Evolutionary conservation across 2,113 vertebrate genomes (phyloP), one percentile per base, ranked within the genome.

Genomic region (Xiphophorus hellerii): DNA sequence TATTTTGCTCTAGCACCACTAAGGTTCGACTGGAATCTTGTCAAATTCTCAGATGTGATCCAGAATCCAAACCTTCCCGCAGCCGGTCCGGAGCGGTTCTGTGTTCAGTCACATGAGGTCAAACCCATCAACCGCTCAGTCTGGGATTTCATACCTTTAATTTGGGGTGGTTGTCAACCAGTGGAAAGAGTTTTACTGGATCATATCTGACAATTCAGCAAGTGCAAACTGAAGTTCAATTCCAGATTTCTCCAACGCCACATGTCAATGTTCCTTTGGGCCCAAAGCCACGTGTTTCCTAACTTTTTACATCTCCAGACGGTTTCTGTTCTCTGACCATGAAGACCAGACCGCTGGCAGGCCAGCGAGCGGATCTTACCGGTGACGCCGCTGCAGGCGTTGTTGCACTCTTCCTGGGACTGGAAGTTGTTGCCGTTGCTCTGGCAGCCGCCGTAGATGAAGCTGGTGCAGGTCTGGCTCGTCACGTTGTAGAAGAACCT

Each of bases 361-460:
- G 22, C 10, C 51, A 6, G 51, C 11, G 22, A 25, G 25, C 1
- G 51, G 25, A 58, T 2, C 35, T 73, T 22, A 94, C 93, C 92
- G 80, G 71, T 87, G 14, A 90, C 84, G 0, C 91, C 88, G 2
- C 25, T 54, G 51, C 96, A 97, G 1, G 71, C 39, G 0, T 62
- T 22, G 66, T 92, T 71, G 78, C 96, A 97, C 0, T 93, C 83
- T 11, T 92, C 82, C 71, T 71, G 14, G 1, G 86, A 81, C 1
- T 69, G 0, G 22, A 95, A 95, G 77, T 95, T 95, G 85, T 96
- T 96, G 13, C 1, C 1, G 35, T 96, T 96, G 28, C 84, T 88
- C 0, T 35, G 76, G n/a, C 96, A 97, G 76, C 96, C 96, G 0
- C 96, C 96, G 4, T 93, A 97, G 27, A 89, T 63, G 78, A 96